Percentiles rank a stretch among this genome's conserved stretches.
Evolutionary conservation across 2,888 invertebrate species (phyloP).

Genomic region (Physocephala rufipes): DNA sequence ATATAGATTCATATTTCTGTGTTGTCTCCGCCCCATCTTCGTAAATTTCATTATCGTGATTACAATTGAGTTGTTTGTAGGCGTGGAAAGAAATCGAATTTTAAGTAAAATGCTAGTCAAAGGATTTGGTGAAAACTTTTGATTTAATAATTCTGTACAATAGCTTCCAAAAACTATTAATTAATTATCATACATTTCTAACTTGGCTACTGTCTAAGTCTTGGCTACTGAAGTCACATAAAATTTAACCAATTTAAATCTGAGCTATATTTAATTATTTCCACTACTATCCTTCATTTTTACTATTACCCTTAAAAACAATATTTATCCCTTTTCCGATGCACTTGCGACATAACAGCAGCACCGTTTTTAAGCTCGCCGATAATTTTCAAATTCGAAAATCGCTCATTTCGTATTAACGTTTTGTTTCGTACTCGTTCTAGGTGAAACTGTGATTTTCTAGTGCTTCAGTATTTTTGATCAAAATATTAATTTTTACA

Average conservation of each 20-base stretch:
- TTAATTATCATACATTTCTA: neutral
- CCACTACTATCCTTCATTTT: neutral
- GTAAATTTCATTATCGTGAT: too few species aligned
- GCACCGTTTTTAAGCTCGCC: neutral
- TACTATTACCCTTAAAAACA: neutral
- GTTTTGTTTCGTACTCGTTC: neutral
- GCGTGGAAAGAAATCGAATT: neutral
- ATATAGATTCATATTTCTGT: neutral
- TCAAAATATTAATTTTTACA: neutral
- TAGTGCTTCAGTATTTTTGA: slow-evolving; percentile 2
- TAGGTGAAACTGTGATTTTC: slow-evolving; percentile 9
- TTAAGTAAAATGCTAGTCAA: neutral
- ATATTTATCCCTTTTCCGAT: too few species aligned
- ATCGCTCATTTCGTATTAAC: neutral
- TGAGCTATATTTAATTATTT: neutral
- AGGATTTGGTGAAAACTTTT: neutral
- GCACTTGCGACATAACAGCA: too few species aligned
- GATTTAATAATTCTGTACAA: too few species aligned
- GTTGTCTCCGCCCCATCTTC: neutral
- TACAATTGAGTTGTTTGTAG: neutral
- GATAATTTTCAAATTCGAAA: neutral
- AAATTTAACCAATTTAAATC: neutral
- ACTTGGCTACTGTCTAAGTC: neutral
- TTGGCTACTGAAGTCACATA: neutral
- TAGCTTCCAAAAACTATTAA: too few species aligned